Evolutionary conservation across 2,888 invertebrate species (phyloP), one percentile per base, ranked within the genome.

Genomic region (Stenurella melanura): DNA sequence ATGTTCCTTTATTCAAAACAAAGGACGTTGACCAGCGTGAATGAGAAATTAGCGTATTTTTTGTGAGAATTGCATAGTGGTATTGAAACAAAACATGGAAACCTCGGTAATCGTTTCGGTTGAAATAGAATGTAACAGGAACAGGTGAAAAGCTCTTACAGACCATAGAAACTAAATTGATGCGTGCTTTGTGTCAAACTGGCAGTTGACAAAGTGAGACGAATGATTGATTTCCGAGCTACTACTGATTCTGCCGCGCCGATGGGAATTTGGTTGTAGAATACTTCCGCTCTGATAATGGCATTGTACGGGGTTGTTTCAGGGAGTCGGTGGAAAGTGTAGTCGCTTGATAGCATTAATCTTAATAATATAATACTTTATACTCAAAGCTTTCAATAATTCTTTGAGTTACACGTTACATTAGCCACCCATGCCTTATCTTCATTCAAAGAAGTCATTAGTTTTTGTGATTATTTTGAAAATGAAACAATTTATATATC

Each of bases 111-210:
- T 64, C 38, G 64, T 64, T 64, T 38, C 64, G 64, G 42, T 38
- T 38, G 64, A 42, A 38, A 38, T 64, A 38, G 64, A 18, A 9
- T 42, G 64, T 38, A 64, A 64, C 64, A 34, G 64, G 26, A 64
- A 42, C 63, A 72, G 72, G 72, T 72, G 72, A 61, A 60, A 72
- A 72, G 72, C 63, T 42, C 58, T 72, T 72, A 58, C 68, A 56
- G 58, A 69, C 68, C 75, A 67, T 68, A 66, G 70, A 73, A 77
- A 75, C 75, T 56, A 77, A 79, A 78, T 80, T 80, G 78, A 69
- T 58, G 60, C 50, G 73, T 76, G 74, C 76, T 73, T 78, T 77
- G 76, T 76, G 77, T 71, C 71, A 34, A 34, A 73, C 50, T 54
- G 67, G 63, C 71, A 75, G 75, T 76, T 77, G 77, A 78, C 78